These are phyloP conservation scores for Ciconia maguari DNA, from an alignment of 2,113 vertebrate species.

Conservation along the genomic window DNA sequence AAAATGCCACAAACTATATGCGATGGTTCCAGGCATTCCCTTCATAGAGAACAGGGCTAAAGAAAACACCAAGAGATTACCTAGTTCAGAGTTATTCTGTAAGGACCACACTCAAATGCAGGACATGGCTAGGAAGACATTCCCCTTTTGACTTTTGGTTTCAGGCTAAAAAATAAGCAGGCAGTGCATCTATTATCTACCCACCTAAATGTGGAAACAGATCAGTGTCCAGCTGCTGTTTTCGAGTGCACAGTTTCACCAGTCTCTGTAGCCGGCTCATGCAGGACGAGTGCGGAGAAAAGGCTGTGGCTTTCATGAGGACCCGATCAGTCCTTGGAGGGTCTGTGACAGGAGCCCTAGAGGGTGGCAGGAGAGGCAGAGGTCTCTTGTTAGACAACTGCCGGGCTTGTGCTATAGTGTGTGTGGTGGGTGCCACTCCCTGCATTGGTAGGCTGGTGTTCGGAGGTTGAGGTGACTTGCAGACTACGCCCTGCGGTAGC, in stretches of 20 bases:
- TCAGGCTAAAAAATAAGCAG: neutral
- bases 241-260: conserved; percentile 92
- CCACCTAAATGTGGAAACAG: conserved; percentile 97
- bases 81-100: neutral
- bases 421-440: conserved; percentile 82
- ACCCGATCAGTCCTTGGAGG: conserved; percentile 81
- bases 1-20: neutral
- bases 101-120: neutral
- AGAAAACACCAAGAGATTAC: neutral
- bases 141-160: neutral
- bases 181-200: neutral
- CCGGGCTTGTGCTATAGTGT: conserved; percentile 84
- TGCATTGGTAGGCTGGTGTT: conserved; percentile 90
- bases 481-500: conserved; percentile 88
- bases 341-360: conserved; percentile 71
- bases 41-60: neutral
- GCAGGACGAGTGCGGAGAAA: conserved; percentile 87
- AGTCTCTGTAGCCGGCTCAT: conserved; percentile 93
- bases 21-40: neutral
- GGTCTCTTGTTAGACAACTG: conserved; percentile 85
- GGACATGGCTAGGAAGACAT: neutral
- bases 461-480: conserved; percentile 94
- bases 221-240: conserved; percentile 88
- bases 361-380: conserved; percentile 77
- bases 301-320: conserved; percentile 89